These are phyloP conservation scores for Drepana arcuata DNA, from an alignment of 1,140 invertebrate species.

Conservation along the genomic window DNA sequence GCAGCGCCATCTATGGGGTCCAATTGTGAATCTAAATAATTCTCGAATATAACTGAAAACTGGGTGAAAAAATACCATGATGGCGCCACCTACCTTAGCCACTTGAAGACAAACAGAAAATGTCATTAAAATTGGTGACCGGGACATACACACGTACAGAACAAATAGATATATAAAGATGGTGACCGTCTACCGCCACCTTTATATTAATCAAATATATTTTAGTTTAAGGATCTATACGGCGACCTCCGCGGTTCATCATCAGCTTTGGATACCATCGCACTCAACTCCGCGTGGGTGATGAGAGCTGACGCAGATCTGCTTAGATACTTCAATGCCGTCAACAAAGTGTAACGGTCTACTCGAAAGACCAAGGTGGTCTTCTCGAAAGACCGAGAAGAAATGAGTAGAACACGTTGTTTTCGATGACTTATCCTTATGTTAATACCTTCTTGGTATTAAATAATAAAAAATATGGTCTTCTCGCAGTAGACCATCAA, in stretches of 20 bases:
- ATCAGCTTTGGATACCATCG: constrained; percentile 38
- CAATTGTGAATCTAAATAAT: too few species aligned
- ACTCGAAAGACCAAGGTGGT: background rate
- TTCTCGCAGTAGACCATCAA: too few species aligned
- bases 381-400: background rate
- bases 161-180: too few species aligned
- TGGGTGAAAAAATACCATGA: too few species aligned
- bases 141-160: too few species aligned
- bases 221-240: constrained; percentile 50
- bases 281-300: constrained; percentile 48
- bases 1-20: too few species aligned
- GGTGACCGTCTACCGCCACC: too few species aligned
- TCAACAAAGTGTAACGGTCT: constrained; percentile 1
- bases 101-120: too few species aligned
- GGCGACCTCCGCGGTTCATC: constrained; percentile 23
- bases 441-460: background rate
- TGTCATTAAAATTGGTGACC: too few species aligned
- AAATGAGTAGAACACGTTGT: background rate
- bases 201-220: constrained; percentile 7
- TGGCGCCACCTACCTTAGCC: too few species aligned
- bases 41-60: too few species aligned
- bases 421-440: background rate
- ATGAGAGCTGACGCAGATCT: constrained; percentile 37
- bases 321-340: constrained; percentile 35
- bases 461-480: constrained; percentile 4